phyloP scores from a whole-genome alignment of 2,888 invertebrate genomes.

The Prosopocoilus inquinatus region DNA sequence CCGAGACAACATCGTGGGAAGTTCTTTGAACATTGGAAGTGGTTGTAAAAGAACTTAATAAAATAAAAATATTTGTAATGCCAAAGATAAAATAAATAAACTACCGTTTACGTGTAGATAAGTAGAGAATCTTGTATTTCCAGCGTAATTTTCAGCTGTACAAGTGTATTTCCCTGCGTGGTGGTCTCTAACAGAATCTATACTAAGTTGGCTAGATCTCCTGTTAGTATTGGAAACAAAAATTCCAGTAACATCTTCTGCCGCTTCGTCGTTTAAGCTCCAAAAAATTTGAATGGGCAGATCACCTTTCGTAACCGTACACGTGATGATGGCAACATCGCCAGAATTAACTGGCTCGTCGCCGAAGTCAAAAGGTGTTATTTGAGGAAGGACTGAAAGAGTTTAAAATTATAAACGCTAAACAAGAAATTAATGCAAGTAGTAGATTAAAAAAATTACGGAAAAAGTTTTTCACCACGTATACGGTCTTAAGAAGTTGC shows the following conservation, averaged over 20 bases:
- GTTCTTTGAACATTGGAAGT: no score
- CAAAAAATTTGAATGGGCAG: conserved; percentile 69
- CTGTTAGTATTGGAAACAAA: conserved; percentile 51
- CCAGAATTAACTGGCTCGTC: conserved; percentile 61
- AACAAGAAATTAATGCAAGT: no score
- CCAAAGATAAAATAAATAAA: conserved; percentile 31
- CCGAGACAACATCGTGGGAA: no score
- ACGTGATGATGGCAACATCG: conserved; percentile 66
- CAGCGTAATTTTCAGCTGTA: conserved; percentile 67
- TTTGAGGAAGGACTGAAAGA: conserved; percentile 52
- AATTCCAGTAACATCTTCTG: conserved; percentile 57
- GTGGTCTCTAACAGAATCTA: conserved; percentile 68
- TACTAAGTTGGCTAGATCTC: conserved; percentile 57
- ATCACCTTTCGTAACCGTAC: conserved; percentile 73
- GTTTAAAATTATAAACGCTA: conserved; percentile 12
- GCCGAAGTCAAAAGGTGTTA: conserved; percentile 59
- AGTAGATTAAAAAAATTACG: no score
- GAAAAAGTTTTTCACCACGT: no score
- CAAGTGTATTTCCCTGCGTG: conserved; percentile 78
- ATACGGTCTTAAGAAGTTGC: no score
- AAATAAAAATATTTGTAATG: no score
- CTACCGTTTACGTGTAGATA: conserved; percentile 72
- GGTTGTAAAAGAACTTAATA: no score
- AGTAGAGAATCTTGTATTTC: conserved; percentile 63
- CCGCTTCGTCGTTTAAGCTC: conserved; percentile 68